Base-by-base conservation (phyloP, 64 coral and sea anemone species). In the Montipora foliosa region DNA sequence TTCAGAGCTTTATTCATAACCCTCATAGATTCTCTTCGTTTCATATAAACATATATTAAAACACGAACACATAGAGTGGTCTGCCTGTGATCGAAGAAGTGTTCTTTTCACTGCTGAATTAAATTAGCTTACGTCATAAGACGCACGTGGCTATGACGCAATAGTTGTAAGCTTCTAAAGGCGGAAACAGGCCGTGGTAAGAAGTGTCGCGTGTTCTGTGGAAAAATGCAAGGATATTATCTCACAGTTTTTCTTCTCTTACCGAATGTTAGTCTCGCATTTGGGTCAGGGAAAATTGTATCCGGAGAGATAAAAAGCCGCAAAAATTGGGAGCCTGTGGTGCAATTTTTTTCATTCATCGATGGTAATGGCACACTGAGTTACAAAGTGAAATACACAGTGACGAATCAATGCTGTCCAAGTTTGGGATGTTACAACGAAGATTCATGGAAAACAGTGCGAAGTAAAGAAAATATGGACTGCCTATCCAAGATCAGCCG, bases 371-470 rank as follows among this genome's bases (percentile, higher is more conserved):
- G 96, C 7, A 22, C 64, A 11, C 19, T 95, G 25, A 58, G 92
- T 49, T 98, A 78, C 20, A 81, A 89, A 45, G 70, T 98, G 52
- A 78, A 94, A 45, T 98, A 95, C 70, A 86, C 89, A 29, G 71
- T 94, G 16, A 86, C 58, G 8, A 57, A 64, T 19, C 4, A 93
- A 13, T 98, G 96, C 72, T 94, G 96, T 45, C 96, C 96, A 45
- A 78, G 78, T 50, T 24, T 97, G 1, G 82, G 81, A 9, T 97
- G 83, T 91, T 97, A 97, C 66, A 78, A 88, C 74, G 83, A 95
- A 44, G 72, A 97, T 12, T 44, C 81, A 3, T 97, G 88, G 93
- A 21, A 74, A 45, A 55, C 83, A 47, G 89, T 92, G 49, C 92
- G 92, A 72, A 76, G 77, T 10, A 74, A 81, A 10, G 17, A 81